phyloP scores from a whole-genome alignment of 2,113 vertebrate genomes.

The Malurus cyaneus region DNA sequence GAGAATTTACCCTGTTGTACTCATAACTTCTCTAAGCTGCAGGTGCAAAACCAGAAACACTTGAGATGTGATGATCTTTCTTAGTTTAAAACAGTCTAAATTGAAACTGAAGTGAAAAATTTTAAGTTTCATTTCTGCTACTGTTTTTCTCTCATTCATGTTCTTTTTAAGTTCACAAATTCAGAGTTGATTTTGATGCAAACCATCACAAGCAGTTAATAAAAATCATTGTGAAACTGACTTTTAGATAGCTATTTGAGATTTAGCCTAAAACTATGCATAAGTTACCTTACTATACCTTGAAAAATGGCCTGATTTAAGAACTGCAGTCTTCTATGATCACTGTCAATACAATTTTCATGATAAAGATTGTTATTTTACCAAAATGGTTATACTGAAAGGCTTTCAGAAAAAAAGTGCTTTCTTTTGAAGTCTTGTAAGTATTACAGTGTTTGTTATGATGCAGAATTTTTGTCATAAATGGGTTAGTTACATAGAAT shows the following conservation, averaged over 20 bases:
- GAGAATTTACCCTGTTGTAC: background rate
- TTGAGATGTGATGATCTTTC: background rate
- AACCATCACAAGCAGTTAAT: background rate
- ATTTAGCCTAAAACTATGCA: conserved; percentile 6
- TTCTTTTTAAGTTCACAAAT: background rate
- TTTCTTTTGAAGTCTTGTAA: conserved; percentile 12
- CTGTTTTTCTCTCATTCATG: background rate
- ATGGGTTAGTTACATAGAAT: background rate
- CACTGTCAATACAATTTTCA: conserved; percentile 15
- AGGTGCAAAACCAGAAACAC: conserved; percentile 39
- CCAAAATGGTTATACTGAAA: background rate
- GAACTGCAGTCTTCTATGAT: background rate
- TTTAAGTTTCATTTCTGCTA: background rate
- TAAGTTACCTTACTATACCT: background rate
- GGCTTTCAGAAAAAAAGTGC: conserved; percentile 26
- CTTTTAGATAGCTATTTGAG: background rate
- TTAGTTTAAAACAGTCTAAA: background rate
- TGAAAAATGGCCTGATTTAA: conserved; percentile 4
- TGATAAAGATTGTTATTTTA: background rate
- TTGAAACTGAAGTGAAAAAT: background rate
- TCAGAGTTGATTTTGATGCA: conserved; percentile 1
- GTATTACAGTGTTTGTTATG: background rate
- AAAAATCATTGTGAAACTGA: background rate
- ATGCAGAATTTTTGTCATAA: background rate
- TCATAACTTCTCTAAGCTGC: background rate